Percentiles rank a stretch among this genome's conserved stretches.
Evolutionary conservation across 2,113 vertebrate genomes (phyloP).

Genomic region (Coptodon bakossiorum): DNA sequence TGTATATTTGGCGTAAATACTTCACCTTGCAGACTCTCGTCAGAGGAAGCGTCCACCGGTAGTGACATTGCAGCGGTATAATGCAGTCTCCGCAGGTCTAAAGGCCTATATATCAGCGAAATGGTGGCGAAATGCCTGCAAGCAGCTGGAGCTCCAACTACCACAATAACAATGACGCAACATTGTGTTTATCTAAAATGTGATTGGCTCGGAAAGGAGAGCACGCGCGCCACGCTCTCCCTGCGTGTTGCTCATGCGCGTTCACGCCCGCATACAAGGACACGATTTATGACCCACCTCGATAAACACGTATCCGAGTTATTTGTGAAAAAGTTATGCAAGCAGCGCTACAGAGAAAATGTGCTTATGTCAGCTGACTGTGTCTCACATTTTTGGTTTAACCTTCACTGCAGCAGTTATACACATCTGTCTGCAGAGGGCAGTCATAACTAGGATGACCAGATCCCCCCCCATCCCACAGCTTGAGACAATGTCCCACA

Average conservation of each 20-base stretch:
- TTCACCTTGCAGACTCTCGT: conserved; percentile 62
- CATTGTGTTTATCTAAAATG: conserved; percentile 42
- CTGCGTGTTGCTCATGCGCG: neutral
- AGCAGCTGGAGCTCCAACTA: neutral
- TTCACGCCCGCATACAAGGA: neutral
- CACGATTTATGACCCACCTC: neutral
- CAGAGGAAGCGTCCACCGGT: conserved; percentile 26
- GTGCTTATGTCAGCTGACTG: neutral
- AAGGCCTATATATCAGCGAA: neutral
- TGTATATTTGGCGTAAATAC: neutral
- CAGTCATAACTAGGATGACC: neutral
- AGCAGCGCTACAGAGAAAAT: neutral
- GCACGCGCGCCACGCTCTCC: neutral
- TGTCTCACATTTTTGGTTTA: neutral
- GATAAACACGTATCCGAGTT: neutral
- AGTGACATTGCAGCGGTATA: conserved; percentile 23
- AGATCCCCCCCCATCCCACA: neutral
- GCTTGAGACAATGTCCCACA: neutral
- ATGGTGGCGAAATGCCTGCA: conserved; percentile 20
- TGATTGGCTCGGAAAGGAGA: conserved; percentile 43
- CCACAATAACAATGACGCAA: conserved; percentile 66
- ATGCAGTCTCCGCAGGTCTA: neutral
- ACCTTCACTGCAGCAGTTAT: neutral
- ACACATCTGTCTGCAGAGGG: conserved; percentile 33
- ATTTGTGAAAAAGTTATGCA: neutral